Percentiles rank a stretch among this genome's conserved stretches.
Conservation (phyloP, 2,888 invertebrate genomes). For the Allygus modestus region DNA sequence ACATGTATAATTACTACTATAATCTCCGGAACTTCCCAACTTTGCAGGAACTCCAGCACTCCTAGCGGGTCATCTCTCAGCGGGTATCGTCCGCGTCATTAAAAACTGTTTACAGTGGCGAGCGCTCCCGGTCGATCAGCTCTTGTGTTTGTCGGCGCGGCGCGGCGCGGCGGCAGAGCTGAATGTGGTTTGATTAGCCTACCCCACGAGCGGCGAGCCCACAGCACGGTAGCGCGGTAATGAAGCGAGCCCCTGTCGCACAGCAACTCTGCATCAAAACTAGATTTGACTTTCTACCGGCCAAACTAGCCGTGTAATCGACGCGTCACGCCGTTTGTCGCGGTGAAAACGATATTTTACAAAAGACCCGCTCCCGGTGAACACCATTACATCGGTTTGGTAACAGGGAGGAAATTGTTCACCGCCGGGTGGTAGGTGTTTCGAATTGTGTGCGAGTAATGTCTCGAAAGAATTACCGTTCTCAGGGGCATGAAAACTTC, state of each 20-base stretch:
- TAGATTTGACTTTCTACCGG: constrained; percentile 45
- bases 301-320: constrained; percentile 58
- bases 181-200: constrained; percentile 21
- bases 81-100: background rate
- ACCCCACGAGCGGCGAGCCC: background rate
- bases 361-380: background rate
- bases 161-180: background rate
- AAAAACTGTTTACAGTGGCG: constrained; percentile 11
- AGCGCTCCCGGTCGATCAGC: background rate
- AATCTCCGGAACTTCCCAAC: too few relatives aligned
- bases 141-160: constrained; percentile 7
- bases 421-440: too few relatives aligned
- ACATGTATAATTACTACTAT: too few relatives aligned
- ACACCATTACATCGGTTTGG: background rate
- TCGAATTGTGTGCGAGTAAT: too few relatives aligned
- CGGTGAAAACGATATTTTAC: background rate
- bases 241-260: constrained; percentile 7
- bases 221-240: constrained; percentile 21
- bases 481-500: too few relatives aligned
- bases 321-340: constrained; percentile 12
- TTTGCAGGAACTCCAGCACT: too few relatives aligned
- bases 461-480: too few relatives aligned
- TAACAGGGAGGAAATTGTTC: background rate
- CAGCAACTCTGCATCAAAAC: constrained; percentile 28
- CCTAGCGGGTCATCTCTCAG: background rate